These are phyloP conservation scores for Geotrupes spiniger DNA, from an alignment of 2,888 invertebrate genomes.

Conservation along the genomic window DNA sequence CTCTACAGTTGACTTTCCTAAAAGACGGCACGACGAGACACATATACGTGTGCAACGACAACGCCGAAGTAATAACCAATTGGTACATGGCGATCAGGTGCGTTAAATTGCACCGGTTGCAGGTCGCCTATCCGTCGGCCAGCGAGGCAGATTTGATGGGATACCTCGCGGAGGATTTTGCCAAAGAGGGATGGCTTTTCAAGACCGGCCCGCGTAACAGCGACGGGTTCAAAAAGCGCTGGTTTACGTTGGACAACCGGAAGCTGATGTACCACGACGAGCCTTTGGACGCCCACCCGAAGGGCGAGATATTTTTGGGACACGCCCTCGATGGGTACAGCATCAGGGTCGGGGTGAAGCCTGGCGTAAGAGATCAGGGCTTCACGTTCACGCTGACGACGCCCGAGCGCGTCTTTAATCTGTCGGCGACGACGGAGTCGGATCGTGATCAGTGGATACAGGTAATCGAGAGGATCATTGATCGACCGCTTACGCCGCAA, in stretches of 20 bases:
- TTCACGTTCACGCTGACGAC: constrained; percentile 81
- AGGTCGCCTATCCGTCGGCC: constrained; percentile 79
- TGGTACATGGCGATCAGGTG: constrained; percentile 72
- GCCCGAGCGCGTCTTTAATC: constrained; percentile 72
- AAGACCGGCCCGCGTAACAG: constrained; percentile 82
- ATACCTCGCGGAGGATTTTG: constrained; percentile 77
- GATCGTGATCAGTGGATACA: constrained; percentile 81
- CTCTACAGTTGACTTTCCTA: constrained; percentile 80
- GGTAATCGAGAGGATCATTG: constrained; percentile 70
- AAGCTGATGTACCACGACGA: constrained; percentile 93
- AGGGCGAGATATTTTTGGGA: constrained; percentile 83
- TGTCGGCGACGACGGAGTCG: constrained; percentile 72
- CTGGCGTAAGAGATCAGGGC: constrained; percentile 71
- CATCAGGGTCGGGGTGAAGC: constrained; percentile 65
- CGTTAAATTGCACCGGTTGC: constrained; percentile 78
- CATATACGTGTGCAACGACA: constrained; percentile 84
- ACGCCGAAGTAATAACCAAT: constrained; percentile 78
- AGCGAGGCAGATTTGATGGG: constrained; percentile 69
- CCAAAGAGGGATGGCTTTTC: constrained; percentile 83
- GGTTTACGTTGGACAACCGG: constrained; percentile 86
- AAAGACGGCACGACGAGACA: constrained; percentile 84
- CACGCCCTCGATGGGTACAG: constrained; percentile 73
- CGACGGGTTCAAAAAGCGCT: constrained; percentile 80
- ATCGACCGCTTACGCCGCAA: constrained; percentile 73
- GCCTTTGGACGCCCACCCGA: constrained; percentile 82